Conservation (phyloP, 2,888 invertebrate genomes). For the Pimpla rufipes region DNA sequence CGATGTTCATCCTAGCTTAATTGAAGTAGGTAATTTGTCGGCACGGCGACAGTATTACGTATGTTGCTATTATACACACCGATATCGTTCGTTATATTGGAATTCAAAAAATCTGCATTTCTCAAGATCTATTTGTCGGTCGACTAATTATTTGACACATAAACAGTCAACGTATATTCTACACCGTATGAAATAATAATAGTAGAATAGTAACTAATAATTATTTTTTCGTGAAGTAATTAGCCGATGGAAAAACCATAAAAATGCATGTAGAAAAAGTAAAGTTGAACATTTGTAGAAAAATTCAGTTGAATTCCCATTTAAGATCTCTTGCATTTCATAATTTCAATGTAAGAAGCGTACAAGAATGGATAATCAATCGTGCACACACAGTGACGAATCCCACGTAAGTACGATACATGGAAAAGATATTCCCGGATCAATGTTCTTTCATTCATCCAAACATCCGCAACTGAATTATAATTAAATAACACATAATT, state of each 20-base stretch:
- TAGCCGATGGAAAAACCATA: not conserved
- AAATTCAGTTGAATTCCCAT: not conserved
- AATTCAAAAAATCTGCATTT: not conserved
- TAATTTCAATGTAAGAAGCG: not conserved
- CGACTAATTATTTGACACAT: not conserved
- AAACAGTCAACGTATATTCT: not conserved
- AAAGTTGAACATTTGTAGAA: not conserved
- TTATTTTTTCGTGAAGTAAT: not conserved
- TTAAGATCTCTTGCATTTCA: not conserved
- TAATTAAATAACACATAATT: constrained; percentile 35
- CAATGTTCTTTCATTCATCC: not conserved
- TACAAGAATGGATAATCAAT: not conserved
- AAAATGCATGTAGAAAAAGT: not conserved
- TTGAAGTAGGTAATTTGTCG: not conserved
- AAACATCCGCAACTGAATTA: constrained; percentile 15
- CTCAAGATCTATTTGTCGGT: not conserved
- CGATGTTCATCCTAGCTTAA: not conserved
- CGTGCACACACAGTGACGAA: not conserved
- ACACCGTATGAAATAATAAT: not conserved
- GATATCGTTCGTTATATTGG: constrained; percentile 15
- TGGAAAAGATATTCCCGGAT: constrained; percentile 3
- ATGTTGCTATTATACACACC: constrained; percentile 14
- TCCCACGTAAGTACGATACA: not conserved
- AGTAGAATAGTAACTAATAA: not conserved
- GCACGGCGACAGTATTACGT: constrained; percentile 3